Conservation (phyloP, 23 tunicate species). For the Ciona savignyi region DNA sequence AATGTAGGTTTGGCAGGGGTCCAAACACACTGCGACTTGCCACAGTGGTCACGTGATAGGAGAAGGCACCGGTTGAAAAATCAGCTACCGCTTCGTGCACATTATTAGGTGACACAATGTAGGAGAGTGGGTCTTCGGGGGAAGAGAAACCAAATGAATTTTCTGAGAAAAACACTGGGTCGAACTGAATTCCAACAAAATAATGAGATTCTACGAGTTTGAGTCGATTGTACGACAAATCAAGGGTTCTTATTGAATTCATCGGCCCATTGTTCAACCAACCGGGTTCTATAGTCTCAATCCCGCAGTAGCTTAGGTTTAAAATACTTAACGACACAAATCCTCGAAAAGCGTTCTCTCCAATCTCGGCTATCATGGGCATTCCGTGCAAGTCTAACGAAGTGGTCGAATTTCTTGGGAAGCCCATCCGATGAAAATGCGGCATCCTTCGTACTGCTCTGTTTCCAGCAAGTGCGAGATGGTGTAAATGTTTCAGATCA, state of each 20-base stretch:
- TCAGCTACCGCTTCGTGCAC: background rate
- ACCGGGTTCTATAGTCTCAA: slow-evolving; percentile 30
- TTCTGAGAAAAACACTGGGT: background rate
- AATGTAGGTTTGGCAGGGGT: background rate
- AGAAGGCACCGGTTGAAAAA: background rate
- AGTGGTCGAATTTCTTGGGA: background rate
- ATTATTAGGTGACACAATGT: slow-evolving; percentile 14
- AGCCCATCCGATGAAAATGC: slow-evolving; percentile 9
- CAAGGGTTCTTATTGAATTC: slow-evolving; percentile 28
- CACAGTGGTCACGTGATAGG: background rate
- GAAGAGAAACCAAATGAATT: background rate
- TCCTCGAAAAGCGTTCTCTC: slow-evolving; percentile 11
- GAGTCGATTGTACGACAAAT: slow-evolving; percentile 45
- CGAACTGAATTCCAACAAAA: slow-evolving; percentile 20
- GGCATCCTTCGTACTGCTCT: slow-evolving; percentile 16
- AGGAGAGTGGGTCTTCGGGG: slow-evolving; percentile 4
- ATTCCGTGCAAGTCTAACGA: slow-evolving; percentile 12
- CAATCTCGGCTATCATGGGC: slow-evolving; percentile 1
- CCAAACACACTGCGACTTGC: background rate
- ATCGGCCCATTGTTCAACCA: slow-evolving; percentile 80
- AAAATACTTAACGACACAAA: slow-evolving; percentile 9
- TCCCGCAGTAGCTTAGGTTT: slow-evolving; percentile 49
- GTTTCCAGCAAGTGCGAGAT: slow-evolving; percentile 28
- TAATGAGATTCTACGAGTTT: background rate
- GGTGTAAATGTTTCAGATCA: background rate